phyloP scores from a whole-genome alignment of 2,113 vertebrate genomes.

The Mixornis gularis region DNA sequence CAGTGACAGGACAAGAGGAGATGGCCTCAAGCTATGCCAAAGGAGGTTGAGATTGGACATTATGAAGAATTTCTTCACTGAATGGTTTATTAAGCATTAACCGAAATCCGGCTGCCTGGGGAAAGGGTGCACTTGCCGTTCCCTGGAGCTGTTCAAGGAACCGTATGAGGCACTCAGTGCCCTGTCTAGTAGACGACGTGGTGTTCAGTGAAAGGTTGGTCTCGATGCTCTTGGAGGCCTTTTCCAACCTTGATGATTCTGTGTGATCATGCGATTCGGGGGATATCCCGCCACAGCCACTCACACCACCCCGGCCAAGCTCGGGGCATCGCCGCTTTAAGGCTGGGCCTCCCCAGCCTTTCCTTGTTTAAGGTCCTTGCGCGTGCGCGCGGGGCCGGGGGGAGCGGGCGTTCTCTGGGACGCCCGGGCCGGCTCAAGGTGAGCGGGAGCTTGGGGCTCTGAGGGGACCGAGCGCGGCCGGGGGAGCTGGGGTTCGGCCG shows the following conservation, averaged over 20 bases:
- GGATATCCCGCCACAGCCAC: rapidly evolving
- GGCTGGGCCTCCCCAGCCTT: rapidly evolving
- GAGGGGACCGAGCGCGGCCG: rapidly evolving
- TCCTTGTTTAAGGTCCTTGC: background rate
- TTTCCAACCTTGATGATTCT: rapidly evolving
- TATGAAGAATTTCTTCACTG: background rate
- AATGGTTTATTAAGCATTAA: background rate
- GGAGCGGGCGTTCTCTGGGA: rapidly evolving
- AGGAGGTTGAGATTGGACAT: background rate
- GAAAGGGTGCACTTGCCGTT: too few relatives aligned
- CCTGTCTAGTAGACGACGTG: background rate
- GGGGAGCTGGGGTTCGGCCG: too few relatives aligned
- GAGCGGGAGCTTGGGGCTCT: background rate
- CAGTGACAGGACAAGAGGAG: background rate
- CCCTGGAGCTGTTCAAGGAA: background rate
- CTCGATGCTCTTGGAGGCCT: background rate
- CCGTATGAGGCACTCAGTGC: rapidly evolving
- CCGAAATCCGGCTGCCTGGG: background rate
- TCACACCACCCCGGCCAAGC: rapidly evolving
- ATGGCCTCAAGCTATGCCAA: background rate
- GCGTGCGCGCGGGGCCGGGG: background rate
- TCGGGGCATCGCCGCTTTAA: background rate
- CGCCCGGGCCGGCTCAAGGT: background rate
- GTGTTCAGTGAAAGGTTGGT: background rate
- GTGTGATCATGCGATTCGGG: background rate